phyloP scores from a whole-genome alignment of 2,113 vertebrate genomes.

The Acanthisitta chloris region DNA sequence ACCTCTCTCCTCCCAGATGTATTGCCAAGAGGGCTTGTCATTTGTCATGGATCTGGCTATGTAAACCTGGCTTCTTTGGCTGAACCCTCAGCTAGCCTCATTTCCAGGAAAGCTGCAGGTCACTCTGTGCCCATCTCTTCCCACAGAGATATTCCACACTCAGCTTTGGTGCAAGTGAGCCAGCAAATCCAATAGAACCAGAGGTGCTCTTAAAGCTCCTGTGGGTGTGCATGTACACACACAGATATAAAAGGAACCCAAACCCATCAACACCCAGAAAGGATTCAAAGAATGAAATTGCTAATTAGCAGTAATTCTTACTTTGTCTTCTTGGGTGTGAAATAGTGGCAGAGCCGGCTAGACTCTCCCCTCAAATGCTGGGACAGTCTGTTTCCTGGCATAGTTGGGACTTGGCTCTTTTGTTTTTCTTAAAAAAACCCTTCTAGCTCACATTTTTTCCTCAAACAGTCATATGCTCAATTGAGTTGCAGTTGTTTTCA shows the following conservation, averaged over 20 bases:
- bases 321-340: background rate
- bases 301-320: background rate
- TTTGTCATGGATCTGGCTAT: background rate
- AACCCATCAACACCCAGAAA: background rate
- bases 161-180: background rate
- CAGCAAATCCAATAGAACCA: background rate
- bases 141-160: background rate
- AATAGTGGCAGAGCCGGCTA: background rate
- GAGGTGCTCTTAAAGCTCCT: background rate
- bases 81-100: background rate
- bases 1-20: background rate
- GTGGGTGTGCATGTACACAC: background rate
- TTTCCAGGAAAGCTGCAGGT: slow-evolving; percentile 17
- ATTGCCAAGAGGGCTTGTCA: background rate
- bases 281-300: background rate
- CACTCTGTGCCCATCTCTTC: background rate
- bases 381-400: background rate
- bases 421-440: background rate
- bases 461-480: background rate
- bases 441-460: background rate
- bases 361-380: background rate
- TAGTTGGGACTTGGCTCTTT: background rate
- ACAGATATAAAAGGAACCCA: background rate
- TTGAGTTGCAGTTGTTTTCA: background rate
- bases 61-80: background rate